Evolutionary conservation across 64 coral and sea anemone species (phyloP).

Genomic region (Platygyra sinensis): DNA sequence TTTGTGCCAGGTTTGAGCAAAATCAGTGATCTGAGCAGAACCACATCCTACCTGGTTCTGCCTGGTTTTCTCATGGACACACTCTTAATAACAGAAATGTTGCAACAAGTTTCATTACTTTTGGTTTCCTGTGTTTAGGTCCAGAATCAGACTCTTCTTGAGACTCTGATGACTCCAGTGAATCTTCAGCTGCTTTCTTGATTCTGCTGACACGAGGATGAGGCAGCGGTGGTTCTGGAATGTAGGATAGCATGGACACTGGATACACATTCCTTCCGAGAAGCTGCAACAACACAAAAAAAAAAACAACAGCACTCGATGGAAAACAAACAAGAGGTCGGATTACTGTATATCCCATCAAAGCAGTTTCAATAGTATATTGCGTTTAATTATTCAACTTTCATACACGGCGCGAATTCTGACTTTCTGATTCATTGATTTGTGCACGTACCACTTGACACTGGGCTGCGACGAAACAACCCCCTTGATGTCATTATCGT

Average conservation of each 20-base stretch:
- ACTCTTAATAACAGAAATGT: not conserved
- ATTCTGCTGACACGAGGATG: not conserved
- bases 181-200: slow-evolving; percentile 22
- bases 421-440: too few species aligned
- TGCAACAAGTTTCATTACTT: not conserved
- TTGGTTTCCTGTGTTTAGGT: not conserved
- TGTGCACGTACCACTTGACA: too few species aligned
- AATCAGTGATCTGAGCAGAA: too few species aligned
- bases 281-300: slow-evolving; percentile 26
- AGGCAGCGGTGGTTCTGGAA: slow-evolving; percentile 1
- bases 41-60: too few species aligned
- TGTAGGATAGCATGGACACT: slow-evolving; percentile 44
- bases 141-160: slow-evolving; percentile 1
- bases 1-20: too few species aligned
- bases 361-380: too few species aligned
- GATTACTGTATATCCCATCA: not conserved
- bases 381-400: too few species aligned
- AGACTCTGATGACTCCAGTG: slow-evolving; percentile 18
- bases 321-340: not conserved
- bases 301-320: not conserved
- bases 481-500: too few species aligned
- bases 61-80: too few species aligned
- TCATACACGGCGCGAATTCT: too few species aligned
- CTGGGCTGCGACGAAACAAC: too few species aligned
- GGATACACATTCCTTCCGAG: slow-evolving; percentile 62